phyloP scores from a whole-genome alignment of 2,888 invertebrate genomes.

The Sipha maydis region DNA sequence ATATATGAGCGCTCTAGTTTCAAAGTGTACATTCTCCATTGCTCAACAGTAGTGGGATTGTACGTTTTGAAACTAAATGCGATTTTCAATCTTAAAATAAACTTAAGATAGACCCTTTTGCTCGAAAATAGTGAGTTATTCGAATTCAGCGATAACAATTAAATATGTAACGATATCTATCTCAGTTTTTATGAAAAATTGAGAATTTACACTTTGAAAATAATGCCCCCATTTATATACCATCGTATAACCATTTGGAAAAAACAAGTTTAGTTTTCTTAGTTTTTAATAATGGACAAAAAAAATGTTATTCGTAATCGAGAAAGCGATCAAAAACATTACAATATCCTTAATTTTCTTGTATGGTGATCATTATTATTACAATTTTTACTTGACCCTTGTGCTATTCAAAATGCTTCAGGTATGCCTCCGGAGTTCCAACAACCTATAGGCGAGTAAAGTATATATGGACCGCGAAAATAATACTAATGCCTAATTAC shows the following conservation, averaged over 20 bases:
- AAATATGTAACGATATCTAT: no score
- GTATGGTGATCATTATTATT: neutral
- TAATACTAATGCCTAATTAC: conserved; percentile 22
- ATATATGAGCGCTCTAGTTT: no score
- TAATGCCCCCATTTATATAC: no score
- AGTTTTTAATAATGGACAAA: neutral
- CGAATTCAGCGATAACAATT: no score
- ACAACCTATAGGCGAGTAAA: neutral
- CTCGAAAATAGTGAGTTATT: no score
- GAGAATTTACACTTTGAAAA: no score
- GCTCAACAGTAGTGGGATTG: no score
- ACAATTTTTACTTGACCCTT: neutral
- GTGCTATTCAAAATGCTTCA: neutral
- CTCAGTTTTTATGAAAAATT: no score
- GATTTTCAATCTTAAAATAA: no score
- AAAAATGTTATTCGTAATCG: neutral
- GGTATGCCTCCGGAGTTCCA: neutral
- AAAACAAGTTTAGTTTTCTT: neutral
- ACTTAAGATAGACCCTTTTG: no score
- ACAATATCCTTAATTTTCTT: neutral
- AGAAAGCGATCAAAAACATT: neutral
- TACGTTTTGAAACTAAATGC: no score
- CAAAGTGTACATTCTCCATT: no score
- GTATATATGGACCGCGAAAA: neutral
- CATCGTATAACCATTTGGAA: neutral